Evolutionary conservation across 2,113 vertebrate species (phyloP).

Genomic region (Chloropsis hardwickii): DNA sequence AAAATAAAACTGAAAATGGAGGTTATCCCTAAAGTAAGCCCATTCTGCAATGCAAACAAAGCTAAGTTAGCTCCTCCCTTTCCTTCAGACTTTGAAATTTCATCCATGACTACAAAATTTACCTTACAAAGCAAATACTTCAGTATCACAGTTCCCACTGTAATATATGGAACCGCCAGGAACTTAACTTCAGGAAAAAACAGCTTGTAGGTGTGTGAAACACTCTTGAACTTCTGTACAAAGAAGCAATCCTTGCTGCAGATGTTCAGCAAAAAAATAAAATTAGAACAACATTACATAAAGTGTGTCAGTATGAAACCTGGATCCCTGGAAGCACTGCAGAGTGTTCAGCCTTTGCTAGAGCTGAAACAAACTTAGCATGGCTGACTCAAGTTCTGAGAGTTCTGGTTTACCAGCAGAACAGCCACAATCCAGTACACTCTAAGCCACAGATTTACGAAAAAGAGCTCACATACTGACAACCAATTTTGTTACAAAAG

Average conservation of each 20-base stretch:
- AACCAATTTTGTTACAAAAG: conserved; percentile 60
- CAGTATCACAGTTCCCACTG: background rate
- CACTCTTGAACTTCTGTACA: background rate
- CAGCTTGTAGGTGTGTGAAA: background rate
- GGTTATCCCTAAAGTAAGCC: background rate
- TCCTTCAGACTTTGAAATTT: background rate
- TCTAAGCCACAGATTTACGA: conserved; percentile 54
- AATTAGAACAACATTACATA: background rate
- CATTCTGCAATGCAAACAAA: background rate
- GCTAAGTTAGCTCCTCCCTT: background rate
- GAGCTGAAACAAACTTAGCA: conserved; percentile 37
- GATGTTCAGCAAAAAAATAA: conserved; percentile 17
- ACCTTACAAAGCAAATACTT: background rate
- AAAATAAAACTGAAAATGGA: background rate
- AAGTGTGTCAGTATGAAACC: background rate
- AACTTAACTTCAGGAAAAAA: background rate
- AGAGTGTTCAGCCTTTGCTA: conserved; percentile 48
- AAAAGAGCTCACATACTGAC: conserved; percentile 54
- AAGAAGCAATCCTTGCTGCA: background rate
- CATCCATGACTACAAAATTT: background rate
- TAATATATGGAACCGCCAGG: background rate
- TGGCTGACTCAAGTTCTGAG: conserved; percentile 26
- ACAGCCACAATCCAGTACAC: conserved; percentile 52
- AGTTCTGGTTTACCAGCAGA: conserved; percentile 40
- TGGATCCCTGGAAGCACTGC: background rate